phyloP scores from a whole-genome alignment of 1,140 invertebrate genomes.

The Heliconius hermathena region DNA sequence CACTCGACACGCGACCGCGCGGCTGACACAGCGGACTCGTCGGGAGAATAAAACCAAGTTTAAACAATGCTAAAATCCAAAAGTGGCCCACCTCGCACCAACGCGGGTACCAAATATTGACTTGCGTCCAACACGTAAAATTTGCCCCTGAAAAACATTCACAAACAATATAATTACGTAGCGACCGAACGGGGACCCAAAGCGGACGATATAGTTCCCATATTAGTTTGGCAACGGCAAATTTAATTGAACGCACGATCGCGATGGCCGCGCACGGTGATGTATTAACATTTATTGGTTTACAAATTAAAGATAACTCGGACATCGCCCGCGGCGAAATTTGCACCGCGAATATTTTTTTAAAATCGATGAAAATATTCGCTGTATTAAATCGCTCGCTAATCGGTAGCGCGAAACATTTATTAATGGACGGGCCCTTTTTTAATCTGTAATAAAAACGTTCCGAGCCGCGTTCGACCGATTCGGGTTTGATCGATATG shows the following conservation, averaged over 20 bases:
- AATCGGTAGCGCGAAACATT: constrained; percentile 67
- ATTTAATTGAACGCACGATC: constrained; percentile 70
- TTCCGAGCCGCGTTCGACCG: constrained; percentile 45
- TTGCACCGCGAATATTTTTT: constrained; percentile 54
- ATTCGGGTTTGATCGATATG: constrained; percentile 52
- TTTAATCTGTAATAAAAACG: constrained; percentile 55
- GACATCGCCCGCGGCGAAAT: constrained; percentile 50
- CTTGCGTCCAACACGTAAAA: constrained; percentile 70
- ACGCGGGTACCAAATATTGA: constrained; percentile 69
- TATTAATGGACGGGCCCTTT: constrained; percentile 58
- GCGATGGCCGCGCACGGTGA: constrained; percentile 57
- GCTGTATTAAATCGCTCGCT: constrained; percentile 64
- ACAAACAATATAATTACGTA: constrained; percentile 72
- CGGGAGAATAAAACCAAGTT: constrained; percentile 52
- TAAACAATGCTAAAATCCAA: constrained; percentile 56
- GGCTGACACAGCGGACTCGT: background rate
- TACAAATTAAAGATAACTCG: constrained; percentile 75
- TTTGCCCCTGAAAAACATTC: constrained; percentile 73
- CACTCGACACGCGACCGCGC: background rate
- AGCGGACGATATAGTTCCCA: constrained; percentile 68
- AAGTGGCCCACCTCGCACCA: constrained; percentile 55
- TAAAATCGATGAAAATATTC: constrained; percentile 58
- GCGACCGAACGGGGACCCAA: constrained; percentile 56
- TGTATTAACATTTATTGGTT: constrained; percentile 79
- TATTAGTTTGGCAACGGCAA: constrained; percentile 76